Evolutionary conservation across 2,888 invertebrate genomes (phyloP).

Genomic region (Callinectes sapidus): DNA sequence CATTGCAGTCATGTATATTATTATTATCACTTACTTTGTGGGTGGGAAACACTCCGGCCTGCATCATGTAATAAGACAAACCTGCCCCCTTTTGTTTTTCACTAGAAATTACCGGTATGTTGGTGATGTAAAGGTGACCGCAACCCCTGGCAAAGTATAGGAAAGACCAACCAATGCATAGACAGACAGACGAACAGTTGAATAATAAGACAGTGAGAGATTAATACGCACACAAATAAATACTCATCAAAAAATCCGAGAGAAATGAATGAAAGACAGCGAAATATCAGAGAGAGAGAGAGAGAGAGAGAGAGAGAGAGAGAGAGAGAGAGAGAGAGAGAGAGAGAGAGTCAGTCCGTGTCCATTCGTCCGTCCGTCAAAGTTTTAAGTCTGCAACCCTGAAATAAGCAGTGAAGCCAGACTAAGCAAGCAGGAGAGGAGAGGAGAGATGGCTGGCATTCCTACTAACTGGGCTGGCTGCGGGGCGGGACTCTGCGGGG

Average conservation of each 20-base stretch:
- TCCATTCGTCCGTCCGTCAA: not conserved
- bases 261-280: not conserved
- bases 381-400: not conserved
- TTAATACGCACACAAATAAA: not conserved
- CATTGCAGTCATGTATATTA: too few species aligned
- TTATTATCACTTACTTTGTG: too few species aligned
- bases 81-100: too few species aligned
- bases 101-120: too few species aligned
- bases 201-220: not conserved
- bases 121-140: not conserved
- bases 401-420: conserved; percentile 5
- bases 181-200: not conserved
- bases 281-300: conserved; percentile 18
- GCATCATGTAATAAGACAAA: too few species aligned
- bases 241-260: not conserved
- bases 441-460: not conserved
- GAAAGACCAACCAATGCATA: not conserved
- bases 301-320: conserved; percentile 33
- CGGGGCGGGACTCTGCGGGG: not conserved
- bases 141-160: not conserved
- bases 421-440: conserved; percentile 6
- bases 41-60: too few species aligned
- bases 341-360: not conserved
- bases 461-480: too few species aligned
- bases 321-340: conserved; percentile 20